Base-by-base conservation (phyloP, 1,140 invertebrate genomes). In the Delia radicum region DNA sequence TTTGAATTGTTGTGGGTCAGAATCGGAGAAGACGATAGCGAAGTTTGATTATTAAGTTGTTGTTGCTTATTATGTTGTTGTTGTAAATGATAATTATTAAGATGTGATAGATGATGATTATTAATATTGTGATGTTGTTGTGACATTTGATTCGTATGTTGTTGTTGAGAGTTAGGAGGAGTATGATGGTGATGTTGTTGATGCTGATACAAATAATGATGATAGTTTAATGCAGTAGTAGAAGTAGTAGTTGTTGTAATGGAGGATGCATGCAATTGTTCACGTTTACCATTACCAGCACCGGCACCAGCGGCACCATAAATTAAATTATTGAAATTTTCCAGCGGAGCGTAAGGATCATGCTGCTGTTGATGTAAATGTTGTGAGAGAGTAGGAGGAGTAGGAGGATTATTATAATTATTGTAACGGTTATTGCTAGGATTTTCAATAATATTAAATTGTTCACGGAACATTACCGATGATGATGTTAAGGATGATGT, bases 361-460 rank as follows among this genome's bases (percentile, higher is more conserved):
- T 79, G 78, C 48, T 79, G 78, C 48, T 76, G 73, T 26, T 78
- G 77, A 21, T 78, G 74, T 31, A 33, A 33, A 33, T 31, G 29
- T 31, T 69, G 65, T 69, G 65, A 69, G 8, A 69, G 65, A 69
- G 65, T 31, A 69, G 27, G 27, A 31, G 65, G 65, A 69, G 33
- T 69, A 69, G 33, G 33, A 69, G 18, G 24, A 69, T 69, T 33
- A 73, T 76, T 76, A 46, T 42, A 61, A 46, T 71, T 55, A 31
- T 75, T 61, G 28, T 55, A 62, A 48, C 77, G 80, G 78, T 80
- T 78, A 76, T 79, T 81, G 79, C 80, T 81, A 73, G 78, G 84
- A 78, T 85, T 85, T 77, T 85, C 84, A 81, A 84, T 85, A 75
- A 85, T 85, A 83, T 85, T 85, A 79, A 85, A 85, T 71, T 77